A percentile compares a stretch with the other conserved stretches of the same genome.
Evolutionary conservation across 2,113 vertebrate genomes (phyloP).

Genomic region (Ranitomeya variabilis): DNA sequence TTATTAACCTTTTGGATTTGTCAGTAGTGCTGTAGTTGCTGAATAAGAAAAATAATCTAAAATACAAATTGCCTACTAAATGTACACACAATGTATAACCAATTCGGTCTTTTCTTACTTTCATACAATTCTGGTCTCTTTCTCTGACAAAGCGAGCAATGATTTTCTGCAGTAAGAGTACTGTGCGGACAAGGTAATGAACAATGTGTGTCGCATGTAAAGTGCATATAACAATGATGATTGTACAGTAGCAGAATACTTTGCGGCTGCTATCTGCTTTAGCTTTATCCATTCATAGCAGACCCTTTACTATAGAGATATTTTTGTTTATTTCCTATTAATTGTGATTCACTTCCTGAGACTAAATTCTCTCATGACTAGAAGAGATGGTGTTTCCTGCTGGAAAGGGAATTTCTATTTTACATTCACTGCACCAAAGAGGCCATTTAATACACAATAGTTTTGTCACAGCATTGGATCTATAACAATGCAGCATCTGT

Average conservation of each 20-base stretch:
- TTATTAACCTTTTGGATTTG: too few relatives aligned
- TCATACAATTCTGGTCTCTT: neutral
- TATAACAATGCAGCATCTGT: neutral
- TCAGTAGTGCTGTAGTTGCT: too few relatives aligned
- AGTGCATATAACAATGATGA: neutral
- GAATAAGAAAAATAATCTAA: too few relatives aligned
- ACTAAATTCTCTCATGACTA: slow-evolving; percentile 42
- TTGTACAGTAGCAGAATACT: neutral
- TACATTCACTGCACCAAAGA: neutral
- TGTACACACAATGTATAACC: too few relatives aligned
- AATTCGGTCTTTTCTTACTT: neutral
- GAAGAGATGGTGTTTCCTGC: slow-evolving; percentile 38
- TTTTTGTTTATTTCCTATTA: slow-evolving; percentile 43
- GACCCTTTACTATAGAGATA: slow-evolving; percentile 27
- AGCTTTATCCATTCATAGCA: slow-evolving; percentile 35
- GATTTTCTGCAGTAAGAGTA: neutral
- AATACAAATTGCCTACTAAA: too few relatives aligned
- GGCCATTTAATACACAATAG: neutral
- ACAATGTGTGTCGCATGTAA: neutral
- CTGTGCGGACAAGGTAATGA: neutral
- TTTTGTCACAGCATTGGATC: neutral
- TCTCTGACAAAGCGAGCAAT: neutral
- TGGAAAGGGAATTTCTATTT: slow-evolving; percentile 18
- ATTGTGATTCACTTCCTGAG: slow-evolving; percentile 47
- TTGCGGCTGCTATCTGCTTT: neutral